phyloP scores from a whole-genome alignment of 2,888 invertebrate genomes.

The Cremastinae sp. region DNA sequence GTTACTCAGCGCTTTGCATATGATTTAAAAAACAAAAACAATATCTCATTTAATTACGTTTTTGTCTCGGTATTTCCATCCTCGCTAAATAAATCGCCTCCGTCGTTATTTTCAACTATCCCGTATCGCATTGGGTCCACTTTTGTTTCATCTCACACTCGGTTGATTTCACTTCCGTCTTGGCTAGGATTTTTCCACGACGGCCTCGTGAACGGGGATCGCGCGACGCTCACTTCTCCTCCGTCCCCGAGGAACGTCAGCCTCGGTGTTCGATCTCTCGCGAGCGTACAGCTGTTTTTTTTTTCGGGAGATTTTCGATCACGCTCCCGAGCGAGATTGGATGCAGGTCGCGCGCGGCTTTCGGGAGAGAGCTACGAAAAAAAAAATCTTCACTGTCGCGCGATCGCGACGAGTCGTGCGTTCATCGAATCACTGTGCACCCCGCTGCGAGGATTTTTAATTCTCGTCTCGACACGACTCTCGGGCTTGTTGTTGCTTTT shows the following conservation, averaged over 20 bases:
- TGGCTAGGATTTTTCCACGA: neutral
- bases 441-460: neutral
- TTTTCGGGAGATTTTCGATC: too few species aligned
- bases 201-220: neutral
- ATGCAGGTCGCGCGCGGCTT: too few species aligned
- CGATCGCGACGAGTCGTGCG: neutral
- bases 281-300: too few species aligned
- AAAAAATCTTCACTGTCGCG: too few species aligned
- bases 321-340: too few species aligned
- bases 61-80: neutral
- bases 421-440: neutral
- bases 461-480: neutral
- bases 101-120: conserved; percentile 27
- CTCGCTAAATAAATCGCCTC: conserved; percentile 7
- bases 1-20: too few species aligned
- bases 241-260: neutral
- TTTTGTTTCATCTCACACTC: conserved; percentile 18
- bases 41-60: neutral
- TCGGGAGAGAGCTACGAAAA: too few species aligned
- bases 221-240: neutral
- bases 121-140: conserved; percentile 33
- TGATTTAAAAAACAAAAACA: neutral
- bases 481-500: conserved; percentile 20
- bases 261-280: too few species aligned
- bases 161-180: neutral